These are phyloP conservation scores for Helicoverpa armigera DNA, from an alignment of 1,140 invertebrate genomes.

Conservation along the genomic window DNA sequence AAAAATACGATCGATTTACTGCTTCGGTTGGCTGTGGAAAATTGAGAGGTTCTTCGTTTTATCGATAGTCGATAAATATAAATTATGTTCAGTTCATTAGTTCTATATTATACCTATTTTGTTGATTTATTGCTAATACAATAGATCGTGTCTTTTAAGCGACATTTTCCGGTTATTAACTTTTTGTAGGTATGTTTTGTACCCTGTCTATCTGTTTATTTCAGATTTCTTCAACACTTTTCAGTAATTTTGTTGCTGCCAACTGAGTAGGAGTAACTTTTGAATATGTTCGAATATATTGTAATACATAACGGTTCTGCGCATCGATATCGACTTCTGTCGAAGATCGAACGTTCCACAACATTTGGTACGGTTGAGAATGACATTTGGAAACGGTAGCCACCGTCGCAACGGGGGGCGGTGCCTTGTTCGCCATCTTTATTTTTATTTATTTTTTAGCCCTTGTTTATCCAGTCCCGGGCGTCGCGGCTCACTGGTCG, in stretches of 20 bases:
- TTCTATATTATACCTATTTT: no score
- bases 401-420: constrained; percentile 76
- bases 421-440: constrained; percentile 77
- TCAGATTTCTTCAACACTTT: no score
- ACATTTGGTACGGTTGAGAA: constrained; percentile 69
- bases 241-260: no score
- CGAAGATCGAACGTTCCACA: not conserved
- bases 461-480: constrained; percentile 82
- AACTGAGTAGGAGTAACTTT: no score
- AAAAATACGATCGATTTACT: constrained; percentile 77
- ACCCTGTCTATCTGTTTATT: no score
- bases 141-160: no score
- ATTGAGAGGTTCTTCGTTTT: constrained; percentile 54
- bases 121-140: no score
- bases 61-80: constrained; percentile 47
- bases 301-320: not conserved
- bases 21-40: constrained; percentile 66
- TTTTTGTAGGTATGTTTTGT: no score
- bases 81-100: not conserved
- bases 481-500: constrained; percentile 75
- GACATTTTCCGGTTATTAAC: no score
- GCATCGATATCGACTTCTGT: constrained; percentile 68
- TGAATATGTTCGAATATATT: not conserved
- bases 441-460: constrained; percentile 80
- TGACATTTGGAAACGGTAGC: constrained; percentile 84